These are phyloP conservation scores for Drosophila percnosoma DNA, from an alignment of 2,888 invertebrate genomes.

Conservation along the genomic window DNA sequence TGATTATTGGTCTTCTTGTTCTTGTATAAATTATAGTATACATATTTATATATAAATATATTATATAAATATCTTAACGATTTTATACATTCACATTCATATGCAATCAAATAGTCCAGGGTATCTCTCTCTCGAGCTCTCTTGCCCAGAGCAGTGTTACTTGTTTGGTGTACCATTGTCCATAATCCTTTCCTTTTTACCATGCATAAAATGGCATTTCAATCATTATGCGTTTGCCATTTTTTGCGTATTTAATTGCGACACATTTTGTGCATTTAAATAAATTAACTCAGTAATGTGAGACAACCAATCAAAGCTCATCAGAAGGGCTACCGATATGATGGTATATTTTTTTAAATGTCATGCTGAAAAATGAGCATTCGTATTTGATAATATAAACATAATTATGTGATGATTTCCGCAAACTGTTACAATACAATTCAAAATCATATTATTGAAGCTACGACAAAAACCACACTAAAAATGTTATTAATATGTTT, in stretches of 20 bases:
- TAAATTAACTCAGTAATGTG: slow-evolving; percentile 26
- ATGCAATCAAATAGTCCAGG: background rate
- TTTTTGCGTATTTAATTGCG: slow-evolving; percentile 59
- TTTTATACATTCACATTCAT: background rate
- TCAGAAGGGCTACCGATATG: background rate
- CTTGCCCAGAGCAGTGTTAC: background rate
- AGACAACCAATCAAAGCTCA: slow-evolving; percentile 1
- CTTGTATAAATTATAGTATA: background rate
- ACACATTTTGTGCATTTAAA: slow-evolving; percentile 56
- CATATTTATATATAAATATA: too few relatives aligned
- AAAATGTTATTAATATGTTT: background rate
- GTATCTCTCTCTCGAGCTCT: background rate
- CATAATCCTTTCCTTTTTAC: slow-evolving; percentile 5
- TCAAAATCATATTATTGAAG: background rate
- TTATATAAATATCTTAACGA: background rate
- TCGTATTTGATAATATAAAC: background rate
- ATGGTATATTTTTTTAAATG: slow-evolving; percentile 2
- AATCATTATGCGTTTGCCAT: slow-evolving; percentile 23
- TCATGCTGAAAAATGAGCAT: slow-evolving; percentile 5
- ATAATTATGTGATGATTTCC: background rate
- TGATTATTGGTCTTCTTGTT: background rate
- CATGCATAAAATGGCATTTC: slow-evolving; percentile 22
- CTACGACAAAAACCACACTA: background rate
- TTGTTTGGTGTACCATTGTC: slow-evolving; percentile 1
- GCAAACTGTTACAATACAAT: background rate